Percentiles rank a stretch among this genome's conserved stretches.
phyloP scores from a whole-genome alignment of 2,113 vertebrate genomes.

The Pandion haliaetus region DNA sequence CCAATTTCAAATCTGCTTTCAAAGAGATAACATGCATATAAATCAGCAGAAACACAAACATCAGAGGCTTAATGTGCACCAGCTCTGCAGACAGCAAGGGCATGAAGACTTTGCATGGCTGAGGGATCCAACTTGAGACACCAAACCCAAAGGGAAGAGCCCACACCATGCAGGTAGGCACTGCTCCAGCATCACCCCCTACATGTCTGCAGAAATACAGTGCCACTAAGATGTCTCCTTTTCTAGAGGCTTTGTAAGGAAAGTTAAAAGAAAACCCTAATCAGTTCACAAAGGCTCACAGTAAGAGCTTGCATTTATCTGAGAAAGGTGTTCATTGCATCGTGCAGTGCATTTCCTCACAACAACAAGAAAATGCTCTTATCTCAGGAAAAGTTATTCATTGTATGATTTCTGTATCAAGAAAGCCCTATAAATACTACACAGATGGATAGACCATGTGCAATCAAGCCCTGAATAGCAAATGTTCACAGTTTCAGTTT shows the following conservation, averaged over 20 bases:
- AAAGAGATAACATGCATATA: neutral
- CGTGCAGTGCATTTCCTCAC: neutral
- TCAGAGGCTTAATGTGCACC: neutral
- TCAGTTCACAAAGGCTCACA: neutral
- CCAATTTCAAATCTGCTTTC: neutral
- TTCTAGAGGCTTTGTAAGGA: neutral
- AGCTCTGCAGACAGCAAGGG: neutral
- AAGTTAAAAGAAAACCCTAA: neutral
- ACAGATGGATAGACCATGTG: neutral
- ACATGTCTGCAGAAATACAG: neutral
- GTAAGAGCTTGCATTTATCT: neutral
- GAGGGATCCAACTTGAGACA: neutral
- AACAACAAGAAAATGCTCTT: neutral
- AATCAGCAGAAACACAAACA: neutral
- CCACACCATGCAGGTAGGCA: rapidly evolving
- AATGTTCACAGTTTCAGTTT: slow-evolving; percentile 20
- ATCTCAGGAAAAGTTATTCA: neutral
- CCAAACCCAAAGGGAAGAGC: neutral
- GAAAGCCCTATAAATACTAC: neutral
- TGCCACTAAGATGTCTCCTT: neutral
- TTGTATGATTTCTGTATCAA: neutral
- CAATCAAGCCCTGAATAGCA: neutral
- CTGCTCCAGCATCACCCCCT: neutral
- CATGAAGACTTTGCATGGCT: rapidly evolving
- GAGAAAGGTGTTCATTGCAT: neutral